Evolutionary conservation across 2,113 vertebrate genomes (phyloP).

Genomic region (Centropus bengalensis): DNA sequence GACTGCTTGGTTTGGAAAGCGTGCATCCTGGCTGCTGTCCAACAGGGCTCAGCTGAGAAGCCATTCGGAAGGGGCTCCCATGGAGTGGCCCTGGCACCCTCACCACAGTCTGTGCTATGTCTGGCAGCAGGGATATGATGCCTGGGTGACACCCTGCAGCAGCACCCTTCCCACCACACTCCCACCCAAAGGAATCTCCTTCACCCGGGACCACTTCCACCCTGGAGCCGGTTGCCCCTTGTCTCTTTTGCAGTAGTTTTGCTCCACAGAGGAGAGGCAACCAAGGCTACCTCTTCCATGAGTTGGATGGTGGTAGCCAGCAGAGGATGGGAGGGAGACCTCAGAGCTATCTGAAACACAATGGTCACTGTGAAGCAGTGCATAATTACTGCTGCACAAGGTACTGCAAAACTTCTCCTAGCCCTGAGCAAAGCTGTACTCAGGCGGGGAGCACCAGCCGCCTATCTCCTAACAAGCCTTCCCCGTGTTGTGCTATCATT

Average conservation of each 20-base stretch:
- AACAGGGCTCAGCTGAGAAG: neutral
- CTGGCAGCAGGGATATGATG: neutral
- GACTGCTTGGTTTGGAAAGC: neutral
- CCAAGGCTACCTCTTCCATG: neutral
- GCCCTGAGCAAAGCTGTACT: neutral
- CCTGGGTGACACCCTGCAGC: neutral
- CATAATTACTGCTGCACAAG: neutral
- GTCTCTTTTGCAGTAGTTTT: neutral
- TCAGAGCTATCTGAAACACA: rapidly evolving
- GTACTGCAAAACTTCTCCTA: constrained; percentile 7
- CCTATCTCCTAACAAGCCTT: neutral
- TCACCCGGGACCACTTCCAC: neutral
- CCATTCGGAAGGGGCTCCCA: neutral
- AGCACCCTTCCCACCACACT: neutral
- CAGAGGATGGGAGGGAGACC: neutral
- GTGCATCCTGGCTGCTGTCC: neutral
- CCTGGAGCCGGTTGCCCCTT: neutral
- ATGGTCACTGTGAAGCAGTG: neutral
- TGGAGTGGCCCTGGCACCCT: neutral
- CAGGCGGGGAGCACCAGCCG: neutral
- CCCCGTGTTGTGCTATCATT: neutral
- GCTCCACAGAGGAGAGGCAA: neutral
- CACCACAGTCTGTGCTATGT: neutral
- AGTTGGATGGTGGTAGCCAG: neutral
- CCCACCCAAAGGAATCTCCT: neutral